phyloP scores from a whole-genome alignment of 2,113 vertebrate species.

The Paradisaea rubra region DNA sequence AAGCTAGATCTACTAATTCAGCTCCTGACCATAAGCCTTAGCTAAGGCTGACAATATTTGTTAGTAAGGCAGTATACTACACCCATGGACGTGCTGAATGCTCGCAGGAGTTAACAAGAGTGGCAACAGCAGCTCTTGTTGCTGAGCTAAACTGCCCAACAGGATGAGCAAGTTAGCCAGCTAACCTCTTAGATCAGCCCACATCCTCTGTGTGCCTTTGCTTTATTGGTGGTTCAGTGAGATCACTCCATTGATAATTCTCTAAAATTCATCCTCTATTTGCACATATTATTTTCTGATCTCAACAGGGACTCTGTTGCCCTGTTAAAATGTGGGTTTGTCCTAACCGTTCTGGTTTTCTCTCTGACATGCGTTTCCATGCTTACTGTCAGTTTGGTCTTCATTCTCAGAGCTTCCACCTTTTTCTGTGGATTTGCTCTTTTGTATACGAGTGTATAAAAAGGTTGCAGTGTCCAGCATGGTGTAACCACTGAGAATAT shows the following conservation, averaged over 20 bases:
- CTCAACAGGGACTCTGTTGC: not conserved
- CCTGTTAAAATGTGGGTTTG: not conserved
- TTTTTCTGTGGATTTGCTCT: constrained; percentile 12
- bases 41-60: not conserved
- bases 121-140: not conserved
- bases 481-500: not conserved
- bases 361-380: not conserved
- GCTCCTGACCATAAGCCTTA: not conserved
- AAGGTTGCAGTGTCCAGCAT: not conserved
- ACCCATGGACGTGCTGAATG: not conserved
- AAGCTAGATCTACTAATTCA: constrained; percentile 7
- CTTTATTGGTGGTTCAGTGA: not conserved
- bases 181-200: not conserved
- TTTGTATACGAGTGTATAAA: not conserved
- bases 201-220: not conserved
- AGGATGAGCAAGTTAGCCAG: not conserved
- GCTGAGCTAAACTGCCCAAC: not conserved
- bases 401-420: constrained; percentile 9
- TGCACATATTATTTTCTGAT: not conserved
- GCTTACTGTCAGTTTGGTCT: not conserved
- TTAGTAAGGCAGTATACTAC: not conserved
- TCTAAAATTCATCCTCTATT: not conserved
- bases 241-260: not conserved
- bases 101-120: not conserved
- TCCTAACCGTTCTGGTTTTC: not conserved